Evolutionary conservation across 2,113 vertebrate genomes (phyloP), one percentile per base, ranked within the genome.

Genomic region (Chitala chitala): DNA sequence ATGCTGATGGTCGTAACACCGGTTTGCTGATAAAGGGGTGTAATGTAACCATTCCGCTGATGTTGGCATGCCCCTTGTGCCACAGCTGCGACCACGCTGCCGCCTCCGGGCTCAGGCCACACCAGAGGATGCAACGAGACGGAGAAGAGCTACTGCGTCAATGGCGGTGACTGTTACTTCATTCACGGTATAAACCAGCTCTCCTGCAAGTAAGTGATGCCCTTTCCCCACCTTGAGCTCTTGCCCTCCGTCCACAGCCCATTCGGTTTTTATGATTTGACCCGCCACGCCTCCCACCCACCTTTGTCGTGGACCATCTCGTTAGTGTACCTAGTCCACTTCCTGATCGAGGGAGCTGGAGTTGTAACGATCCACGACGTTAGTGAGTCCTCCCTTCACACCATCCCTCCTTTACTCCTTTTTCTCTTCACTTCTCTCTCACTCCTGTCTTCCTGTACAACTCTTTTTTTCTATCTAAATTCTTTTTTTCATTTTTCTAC

Each of bases 141-240:
- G 1, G 95, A 96, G 86, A 98, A 94, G 86, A 89, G 94, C 73
- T 94, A 96, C 81, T 98, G 96, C 77, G 94, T 94, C 82, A 98
- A 98, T 56, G 96, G 96, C 77, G 96, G 96, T 51, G 94, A 98
- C 87, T 98, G 96, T 93, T 98, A 96, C 92, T 96, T 98, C 93
- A 95, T 98, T 79, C 96, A 97, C 78, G 96, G 95, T 90, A 94
- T 98, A 87, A 98, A 98, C 87, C 93, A 98, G 87, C 92, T 96
- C 78, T 94, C 93, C 83, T 98, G 96, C 95, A 97, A 97, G 96
- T 98, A 94, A 98, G 95, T 94, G 84, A 80, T 78, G 83, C 66
- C 22, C 56, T 40, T 24, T 24, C 44, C 68, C 55, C 36, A 65
- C 38, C 24, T 2, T 33, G 20, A 33, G 0, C 17, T 17, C 31